Percentiles rank a stretch among this genome's conserved stretches.
These are phyloP conservation scores for Drosophila pandora DNA, from an alignment of 1,140 invertebrate species.

Conservation along the genomic window DNA sequence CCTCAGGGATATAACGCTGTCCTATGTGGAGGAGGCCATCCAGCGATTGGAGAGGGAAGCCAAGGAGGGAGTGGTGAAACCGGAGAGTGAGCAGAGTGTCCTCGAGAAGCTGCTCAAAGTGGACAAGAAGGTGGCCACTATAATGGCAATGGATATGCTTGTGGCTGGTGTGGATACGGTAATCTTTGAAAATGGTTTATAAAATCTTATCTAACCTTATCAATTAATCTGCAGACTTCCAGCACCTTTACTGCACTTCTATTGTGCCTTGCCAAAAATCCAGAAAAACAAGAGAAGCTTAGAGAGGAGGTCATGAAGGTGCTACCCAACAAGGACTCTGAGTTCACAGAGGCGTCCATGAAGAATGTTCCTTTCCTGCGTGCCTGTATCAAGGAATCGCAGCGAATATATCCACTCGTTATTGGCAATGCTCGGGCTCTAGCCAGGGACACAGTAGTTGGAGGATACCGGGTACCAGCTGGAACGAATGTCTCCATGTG, in stretches of 20 bases:
- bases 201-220: background rate
- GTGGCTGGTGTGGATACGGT: constrained; percentile 83
- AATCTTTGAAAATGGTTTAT: background rate
- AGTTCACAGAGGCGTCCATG: constrained; percentile 83
- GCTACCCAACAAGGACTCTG: background rate
- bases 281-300: constrained; percentile 71
- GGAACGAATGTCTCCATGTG: constrained; percentile 85
- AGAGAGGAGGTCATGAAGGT: constrained; percentile 85
- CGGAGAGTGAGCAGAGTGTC: constrained; percentile 74
- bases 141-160: constrained; percentile 84
- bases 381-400: constrained; percentile 88
- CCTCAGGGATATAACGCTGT: constrained; percentile 41
- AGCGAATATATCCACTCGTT: constrained; percentile 85
- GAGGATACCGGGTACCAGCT: constrained; percentile 87
- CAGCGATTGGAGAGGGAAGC: constrained; percentile 56
- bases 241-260: background rate
- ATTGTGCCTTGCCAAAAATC: background rate
- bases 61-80: constrained; percentile 25
- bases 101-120: constrained; percentile 83
- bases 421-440: constrained; percentile 84
- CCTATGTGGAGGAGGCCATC: constrained; percentile 65
- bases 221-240: background rate
- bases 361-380: constrained; percentile 86
- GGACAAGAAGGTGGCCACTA: constrained; percentile 83
- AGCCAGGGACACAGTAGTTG: constrained; percentile 85